A percentile compares a stretch with the other conserved stretches of the same genome.
Evolutionary conservation across 2,888 invertebrate genomes (phyloP).

Genomic region (Steromphala cineraria): DNA sequence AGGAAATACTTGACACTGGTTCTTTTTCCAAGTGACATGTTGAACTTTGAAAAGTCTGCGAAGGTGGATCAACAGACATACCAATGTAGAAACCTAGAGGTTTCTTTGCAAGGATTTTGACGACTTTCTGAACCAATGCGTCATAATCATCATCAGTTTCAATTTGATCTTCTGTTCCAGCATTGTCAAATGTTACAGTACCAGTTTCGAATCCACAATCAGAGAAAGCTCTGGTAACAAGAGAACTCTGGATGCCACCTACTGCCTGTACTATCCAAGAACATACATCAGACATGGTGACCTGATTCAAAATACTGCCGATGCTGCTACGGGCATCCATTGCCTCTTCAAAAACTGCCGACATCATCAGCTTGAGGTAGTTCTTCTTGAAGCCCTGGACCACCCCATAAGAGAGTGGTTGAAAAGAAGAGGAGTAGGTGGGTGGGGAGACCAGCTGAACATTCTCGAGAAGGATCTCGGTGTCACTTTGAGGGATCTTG

Average conservation of each 20-base stretch:
- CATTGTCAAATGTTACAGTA: no score
- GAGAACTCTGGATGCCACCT: background rate
- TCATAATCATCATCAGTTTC: background rate
- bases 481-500: background rate
- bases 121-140: background rate
- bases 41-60: no score
- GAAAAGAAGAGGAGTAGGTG: background rate
- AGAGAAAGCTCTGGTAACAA: constrained; percentile 1
- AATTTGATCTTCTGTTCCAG: background rate
- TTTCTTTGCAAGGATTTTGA: background rate
- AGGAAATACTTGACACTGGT: background rate
- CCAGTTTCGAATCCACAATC: background rate
- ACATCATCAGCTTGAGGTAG: background rate
- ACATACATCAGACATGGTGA: background rate
- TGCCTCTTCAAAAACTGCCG: background rate
- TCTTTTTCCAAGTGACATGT: no score
- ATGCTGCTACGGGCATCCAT: background rate
- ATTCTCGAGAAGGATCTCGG: background rate
- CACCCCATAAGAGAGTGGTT: background rate
- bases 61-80: no score
- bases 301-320: background rate
- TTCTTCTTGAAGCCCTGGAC: background rate
- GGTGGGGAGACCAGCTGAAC: background rate
- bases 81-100: background rate
- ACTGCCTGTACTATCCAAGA: constrained; percentile 2